Evolutionary conservation across 2,113 vertebrate species (phyloP).

Genomic region (Circaetus cinerascens): DNA sequence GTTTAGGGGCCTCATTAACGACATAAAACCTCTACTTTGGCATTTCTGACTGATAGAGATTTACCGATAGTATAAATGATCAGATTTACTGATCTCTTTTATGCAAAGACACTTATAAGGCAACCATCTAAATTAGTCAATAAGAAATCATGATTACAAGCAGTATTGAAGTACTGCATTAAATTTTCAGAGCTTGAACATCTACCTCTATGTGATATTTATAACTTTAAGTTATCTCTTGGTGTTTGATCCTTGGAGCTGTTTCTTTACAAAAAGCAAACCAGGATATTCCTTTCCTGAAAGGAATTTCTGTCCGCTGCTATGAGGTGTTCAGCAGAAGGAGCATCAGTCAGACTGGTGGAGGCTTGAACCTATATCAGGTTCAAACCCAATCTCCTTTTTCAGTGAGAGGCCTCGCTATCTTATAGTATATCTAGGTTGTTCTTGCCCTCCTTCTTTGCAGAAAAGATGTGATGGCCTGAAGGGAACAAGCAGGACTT

Average conservation of each 20-base stretch:
- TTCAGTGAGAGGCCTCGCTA: not conserved
- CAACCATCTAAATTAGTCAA: not conserved
- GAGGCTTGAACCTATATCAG: not conserved
- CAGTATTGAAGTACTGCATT: not conserved
- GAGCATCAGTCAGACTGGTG: not conserved
- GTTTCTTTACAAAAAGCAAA: not conserved
- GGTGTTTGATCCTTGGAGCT: not conserved
- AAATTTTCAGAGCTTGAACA: slow-evolving; percentile 16
- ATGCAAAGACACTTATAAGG: not conserved
- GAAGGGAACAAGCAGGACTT: not conserved
- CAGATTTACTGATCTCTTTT: not conserved
- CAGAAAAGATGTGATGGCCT: not conserved
- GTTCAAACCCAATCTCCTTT: not conserved
- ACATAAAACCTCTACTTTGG: not conserved
- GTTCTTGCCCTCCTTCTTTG: not conserved
- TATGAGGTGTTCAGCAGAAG: not conserved
- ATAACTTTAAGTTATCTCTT: slow-evolving; percentile 2
- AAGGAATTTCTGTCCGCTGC: not conserved
- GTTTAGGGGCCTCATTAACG: not conserved
- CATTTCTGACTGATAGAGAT: not conserved
- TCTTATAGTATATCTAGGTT: not conserved
- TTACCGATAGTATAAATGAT: not conserved
- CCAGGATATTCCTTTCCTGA: not conserved
- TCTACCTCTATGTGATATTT: slow-evolving; percentile 8
- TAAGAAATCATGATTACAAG: not conserved